phyloP scores from a whole-genome alignment of 2,888 invertebrate species.

The Limnephilus auricula region DNA sequence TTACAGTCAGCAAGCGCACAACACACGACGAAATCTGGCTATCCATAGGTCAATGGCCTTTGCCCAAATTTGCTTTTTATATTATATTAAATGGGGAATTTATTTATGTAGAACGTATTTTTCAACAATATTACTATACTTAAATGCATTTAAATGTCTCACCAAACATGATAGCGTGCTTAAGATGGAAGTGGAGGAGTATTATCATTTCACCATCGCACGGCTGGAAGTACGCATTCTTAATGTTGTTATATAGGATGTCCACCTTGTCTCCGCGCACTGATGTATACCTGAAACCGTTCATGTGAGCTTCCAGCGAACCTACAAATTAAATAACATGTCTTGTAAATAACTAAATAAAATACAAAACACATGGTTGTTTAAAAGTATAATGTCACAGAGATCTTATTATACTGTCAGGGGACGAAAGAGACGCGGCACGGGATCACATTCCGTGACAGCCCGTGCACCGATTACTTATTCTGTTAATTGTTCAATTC shows the following conservation, averaged over 20 bases:
- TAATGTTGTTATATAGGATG: conserved; percentile 99
- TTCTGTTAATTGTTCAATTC: too few relatives aligned
- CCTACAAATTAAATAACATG: conserved; percentile 69
- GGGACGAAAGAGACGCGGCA: too few relatives aligned
- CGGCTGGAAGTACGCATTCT: conserved; percentile 99
- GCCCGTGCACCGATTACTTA: too few relatives aligned
- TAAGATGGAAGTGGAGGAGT: conserved; percentile 97
- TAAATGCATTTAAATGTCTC: conserved; percentile 67
- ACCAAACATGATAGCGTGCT: conserved; percentile 99
- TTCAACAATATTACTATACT: background rate
- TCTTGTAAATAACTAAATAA: background rate
- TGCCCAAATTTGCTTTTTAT: too few relatives aligned
- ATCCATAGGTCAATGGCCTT: too few relatives aligned
- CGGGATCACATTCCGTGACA: too few relatives aligned
- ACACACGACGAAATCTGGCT: too few relatives aligned
- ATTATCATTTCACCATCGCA: conserved; percentile 99
- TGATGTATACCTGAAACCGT: conserved; percentile 98
- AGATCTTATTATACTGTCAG: too few relatives aligned
- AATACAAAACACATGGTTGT: background rate
- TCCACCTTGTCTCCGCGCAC: conserved; percentile 99
- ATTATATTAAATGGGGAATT: background rate
- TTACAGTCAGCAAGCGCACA: too few relatives aligned
- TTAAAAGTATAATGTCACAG: background rate
- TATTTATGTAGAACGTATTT: background rate
- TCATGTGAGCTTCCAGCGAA: conserved; percentile 95